phyloP scores from a whole-genome alignment of 1,140 invertebrate species.

The Parapsyche elsis region DNA sequence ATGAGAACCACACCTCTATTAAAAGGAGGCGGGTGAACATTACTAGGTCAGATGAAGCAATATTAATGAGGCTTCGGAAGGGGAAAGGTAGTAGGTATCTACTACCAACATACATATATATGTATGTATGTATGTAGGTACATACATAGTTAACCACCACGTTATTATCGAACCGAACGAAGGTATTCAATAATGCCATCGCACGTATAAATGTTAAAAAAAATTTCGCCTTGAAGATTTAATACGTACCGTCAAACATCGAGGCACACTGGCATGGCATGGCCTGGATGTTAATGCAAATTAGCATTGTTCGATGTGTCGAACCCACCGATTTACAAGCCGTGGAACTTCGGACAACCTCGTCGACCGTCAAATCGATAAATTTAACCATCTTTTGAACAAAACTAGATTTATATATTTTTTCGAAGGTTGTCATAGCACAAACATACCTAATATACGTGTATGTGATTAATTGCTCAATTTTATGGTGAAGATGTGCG shows the following conservation, averaged over 20 bases:
- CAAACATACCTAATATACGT: too few species aligned
- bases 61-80: slow-evolving; percentile 14
- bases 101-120: too few species aligned
- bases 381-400: not conserved
- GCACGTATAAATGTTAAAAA: too few species aligned
- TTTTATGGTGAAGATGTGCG: too few species aligned
- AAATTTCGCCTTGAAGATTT: too few species aligned
- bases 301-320: slow-evolving; percentile 2
- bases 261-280: not conserved
- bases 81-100: slow-evolving; percentile 16
- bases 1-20: slow-evolving; percentile 7
- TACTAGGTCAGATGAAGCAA: slow-evolving; percentile 14
- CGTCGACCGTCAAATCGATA: slow-evolving; percentile 6
- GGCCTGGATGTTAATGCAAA: slow-evolving; percentile 8
- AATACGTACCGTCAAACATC: too few species aligned
- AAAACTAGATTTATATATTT: not conserved
- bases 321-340: not conserved
- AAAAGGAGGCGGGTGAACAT: slow-evolving; percentile 1
- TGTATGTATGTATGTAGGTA: too few species aligned
- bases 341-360: not conserved
- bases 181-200: too few species aligned
- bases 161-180: too few species aligned
- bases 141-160: too few species aligned
- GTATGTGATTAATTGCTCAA: too few species aligned
- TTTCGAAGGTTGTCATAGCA: not conserved